Percentiles rank a stretch among this genome's conserved stretches.
phyloP scores from a whole-genome alignment of 2,113 vertebrate species.

The Chloebia gouldiae region DNA sequence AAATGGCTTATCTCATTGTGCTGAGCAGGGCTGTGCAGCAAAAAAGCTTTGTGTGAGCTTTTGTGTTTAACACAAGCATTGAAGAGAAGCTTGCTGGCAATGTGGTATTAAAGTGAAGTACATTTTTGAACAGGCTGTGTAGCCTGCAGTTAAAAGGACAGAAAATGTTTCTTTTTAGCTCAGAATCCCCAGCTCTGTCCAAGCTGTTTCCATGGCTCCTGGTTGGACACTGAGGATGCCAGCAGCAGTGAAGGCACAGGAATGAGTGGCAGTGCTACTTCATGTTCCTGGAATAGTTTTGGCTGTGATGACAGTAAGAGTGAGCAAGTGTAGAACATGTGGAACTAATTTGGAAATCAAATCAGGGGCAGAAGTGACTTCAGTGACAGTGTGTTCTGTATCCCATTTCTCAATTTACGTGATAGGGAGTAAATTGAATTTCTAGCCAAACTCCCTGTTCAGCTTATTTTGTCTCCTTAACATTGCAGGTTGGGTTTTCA shows the following conservation, averaged over 20 bases:
- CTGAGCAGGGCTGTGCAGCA: not conserved
- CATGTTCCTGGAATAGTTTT: not conserved
- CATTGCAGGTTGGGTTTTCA: constrained; percentile 91
- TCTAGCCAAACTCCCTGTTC: not conserved
- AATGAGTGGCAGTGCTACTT: not conserved
- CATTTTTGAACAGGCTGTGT: not conserved
- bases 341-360: not conserved
- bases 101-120: not conserved
- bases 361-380: not conserved
- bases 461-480: not conserved
- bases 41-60: not conserved
- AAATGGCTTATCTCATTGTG: accelerated
- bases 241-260: not conserved
- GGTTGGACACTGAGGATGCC: accelerated
- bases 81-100: not conserved
- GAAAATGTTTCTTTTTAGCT: not conserved
- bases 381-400: not conserved
- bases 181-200: not conserved
- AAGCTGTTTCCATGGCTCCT: not conserved
- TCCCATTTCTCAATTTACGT: not conserved
- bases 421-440: not conserved
- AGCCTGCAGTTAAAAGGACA: not conserved
- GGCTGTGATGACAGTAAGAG: not conserved
- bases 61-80: not conserved
- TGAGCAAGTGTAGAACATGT: not conserved